Conservation (phyloP, 2,113 vertebrate species). For the Odontesthes bonariensis region DNA sequence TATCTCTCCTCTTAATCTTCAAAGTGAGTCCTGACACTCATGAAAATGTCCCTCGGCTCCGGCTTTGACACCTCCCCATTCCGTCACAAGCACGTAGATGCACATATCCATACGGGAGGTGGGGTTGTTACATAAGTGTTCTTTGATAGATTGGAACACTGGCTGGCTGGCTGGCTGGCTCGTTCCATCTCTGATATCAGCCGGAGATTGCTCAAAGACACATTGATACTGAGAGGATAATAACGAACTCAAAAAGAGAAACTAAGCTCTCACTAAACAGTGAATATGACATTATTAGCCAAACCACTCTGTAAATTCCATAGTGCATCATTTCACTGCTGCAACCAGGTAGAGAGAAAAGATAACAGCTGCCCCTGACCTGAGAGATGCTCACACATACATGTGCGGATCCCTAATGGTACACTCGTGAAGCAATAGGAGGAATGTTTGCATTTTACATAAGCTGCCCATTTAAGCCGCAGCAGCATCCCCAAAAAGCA, state of each 20-base stretch:
- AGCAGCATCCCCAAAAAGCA: not conserved
- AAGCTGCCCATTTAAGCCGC: constrained; percentile 19
- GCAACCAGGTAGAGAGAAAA: constrained; percentile 23
- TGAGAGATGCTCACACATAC: not conserved
- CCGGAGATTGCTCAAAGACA: constrained; percentile 41
- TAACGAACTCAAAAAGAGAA: constrained; percentile 57
- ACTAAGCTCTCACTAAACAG: constrained; percentile 26
- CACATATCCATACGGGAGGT: constrained; percentile 22
- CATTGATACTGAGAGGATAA: constrained; percentile 44
- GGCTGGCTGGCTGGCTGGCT: constrained; percentile 27
- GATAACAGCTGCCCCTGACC: not conserved
- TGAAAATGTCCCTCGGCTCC: constrained; percentile 49
- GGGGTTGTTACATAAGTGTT: constrained; percentile 54
- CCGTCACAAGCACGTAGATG: constrained; percentile 21
- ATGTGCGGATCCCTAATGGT: not conserved
- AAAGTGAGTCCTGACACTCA: constrained; percentile 69
- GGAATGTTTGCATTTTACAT: not conserved
- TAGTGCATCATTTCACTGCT: not conserved
- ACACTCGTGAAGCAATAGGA: not conserved
- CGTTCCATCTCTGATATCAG: constrained; percentile 60
- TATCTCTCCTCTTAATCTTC: constrained; percentile 72
- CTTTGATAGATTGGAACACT: constrained; percentile 34
- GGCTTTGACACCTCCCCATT: constrained; percentile 11
- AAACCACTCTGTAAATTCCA: constrained; percentile 47
- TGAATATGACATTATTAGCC: constrained; percentile 54